Evolutionary conservation across 2,888 invertebrate genomes (phyloP), one percentile per base, ranked within the genome.

Genomic region (Drosophila peninsularis): DNA sequence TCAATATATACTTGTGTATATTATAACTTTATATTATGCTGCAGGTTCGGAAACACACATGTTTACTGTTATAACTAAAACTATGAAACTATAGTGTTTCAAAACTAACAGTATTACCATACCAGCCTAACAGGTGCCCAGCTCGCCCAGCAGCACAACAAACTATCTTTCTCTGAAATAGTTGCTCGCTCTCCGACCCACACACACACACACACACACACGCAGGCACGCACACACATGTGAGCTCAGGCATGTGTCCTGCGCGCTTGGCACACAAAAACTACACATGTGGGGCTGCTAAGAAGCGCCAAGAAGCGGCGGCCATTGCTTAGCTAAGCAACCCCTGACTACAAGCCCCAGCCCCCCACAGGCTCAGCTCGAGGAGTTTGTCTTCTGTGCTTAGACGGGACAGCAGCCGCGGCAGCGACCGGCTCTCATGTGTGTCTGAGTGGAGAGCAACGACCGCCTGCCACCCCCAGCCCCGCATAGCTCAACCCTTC

Each of bases 61-160:
- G 42, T 47, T 73, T 67, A 73, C 82, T 82, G 78, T 76, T 84
- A 82, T 80, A 89, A 88, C 84, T 89, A 83, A 84, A 83, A 90
- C 84, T 89, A 89, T 80, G 80, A 73, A 84, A 86, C 78, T 87
- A 89, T 89, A 89, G 89, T 91, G 85, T 90, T 90, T 88, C 90
- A 91, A 90, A 91, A 91, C 91, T 91, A 91, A 86, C 91, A 89
- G 90, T 88, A 91, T 91, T 91, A 91, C 91, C 91, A 91, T 91
- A 91, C 86, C 87, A 84, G 80, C 64, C 71, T 86, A 89, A 77
- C 84, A 85, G 91, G 91, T 76, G 72, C 76, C n/a, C 91, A 91
- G 91, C 76, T 7, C 0, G 4, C 5, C 27, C 6, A 57, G 71
- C 37, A 77, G 71, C 62, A 71, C 75, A 69, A 78, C 71, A 69